Evolutionary conservation across 2,888 invertebrate species (phyloP).

Genomic region (Odontothrips loti): DNA sequence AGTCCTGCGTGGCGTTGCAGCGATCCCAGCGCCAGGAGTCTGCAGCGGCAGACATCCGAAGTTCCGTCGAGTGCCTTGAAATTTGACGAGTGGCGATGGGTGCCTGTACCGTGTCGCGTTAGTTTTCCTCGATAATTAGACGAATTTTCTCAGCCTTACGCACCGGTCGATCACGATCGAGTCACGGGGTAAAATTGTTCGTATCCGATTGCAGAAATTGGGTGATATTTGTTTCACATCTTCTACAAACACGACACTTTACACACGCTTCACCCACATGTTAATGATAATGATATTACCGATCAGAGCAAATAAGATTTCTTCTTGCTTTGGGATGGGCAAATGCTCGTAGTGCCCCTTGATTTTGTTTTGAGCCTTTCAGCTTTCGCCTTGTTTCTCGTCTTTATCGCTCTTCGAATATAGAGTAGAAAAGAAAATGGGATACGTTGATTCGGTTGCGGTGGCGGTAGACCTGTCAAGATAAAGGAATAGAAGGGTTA

Average conservation of each 20-base stretch:
- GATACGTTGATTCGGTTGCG: not conserved
- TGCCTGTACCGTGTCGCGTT: not conserved
- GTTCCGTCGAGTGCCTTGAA: not conserved
- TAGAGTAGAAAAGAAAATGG: not conserved
- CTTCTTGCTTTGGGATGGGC: not conserved
- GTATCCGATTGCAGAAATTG: not conserved
- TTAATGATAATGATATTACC: not conserved
- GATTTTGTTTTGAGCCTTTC: not conserved
- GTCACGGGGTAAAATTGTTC: not conserved
- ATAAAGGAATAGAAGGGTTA: not conserved
- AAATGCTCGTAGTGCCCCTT: not conserved
- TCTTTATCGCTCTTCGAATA: not conserved
- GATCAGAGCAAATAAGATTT: not conserved
- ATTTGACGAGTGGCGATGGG: slow-evolving; percentile 4
- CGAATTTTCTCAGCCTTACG: not conserved
- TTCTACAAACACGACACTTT: not conserved
- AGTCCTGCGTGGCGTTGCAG: not conserved
- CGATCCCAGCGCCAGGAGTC: not conserved
- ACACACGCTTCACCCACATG: slow-evolving; percentile 19
- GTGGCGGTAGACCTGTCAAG: slow-evolving; percentile 18
- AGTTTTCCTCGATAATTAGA: not conserved
- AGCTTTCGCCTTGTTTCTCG: not conserved
- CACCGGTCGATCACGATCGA: not conserved
- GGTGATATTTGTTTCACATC: not conserved
- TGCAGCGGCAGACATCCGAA: not conserved